Evolutionary conservation across 2,797 vertebrate species (phyloP), one percentile per base, ranked within the genome.

Genomic region (Bothrops alternatus): DNA sequence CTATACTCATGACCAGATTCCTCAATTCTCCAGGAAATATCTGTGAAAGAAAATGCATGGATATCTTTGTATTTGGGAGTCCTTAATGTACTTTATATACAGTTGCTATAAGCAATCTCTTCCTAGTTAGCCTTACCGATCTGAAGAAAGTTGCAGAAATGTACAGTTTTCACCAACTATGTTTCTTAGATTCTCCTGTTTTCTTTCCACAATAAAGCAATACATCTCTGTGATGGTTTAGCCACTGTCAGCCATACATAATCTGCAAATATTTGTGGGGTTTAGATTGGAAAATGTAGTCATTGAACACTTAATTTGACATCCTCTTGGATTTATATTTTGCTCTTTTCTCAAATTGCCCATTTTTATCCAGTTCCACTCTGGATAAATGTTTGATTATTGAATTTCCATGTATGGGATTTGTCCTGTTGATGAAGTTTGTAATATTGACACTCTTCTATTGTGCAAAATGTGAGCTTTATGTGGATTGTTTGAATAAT

Each of bases 401-500:
- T 93, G 90, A 95, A 73, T n/a, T 92, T 90, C 53, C 73, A 10
- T n/a, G 2, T 93, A 87, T 87, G 90, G 60, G 82, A 56, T 0
- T 95, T 93, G 95, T 96, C 87, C 93, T 91, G 53, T 55, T 6
- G 91, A 50, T 91, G 92, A 91, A 63, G 89, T 61, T 90, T 56
- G 37, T 50, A 1, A 18, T 26, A 92, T 92, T 92, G 82, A 91
- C 73, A 90, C 63, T 23, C 20, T 92, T 93, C 53, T 90, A 90
- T 92, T 89, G 60, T 96, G 86, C 0, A 28, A 96, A 95, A 47
- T 93, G 92, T 95, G 93, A 95, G 87, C 93, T 93, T 91, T 91
- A 42, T 1, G 91, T 96, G 94, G 93, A 95, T 47, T 94, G 11
- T 94, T 93, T 94, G 87, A 94, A 91, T 47, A 90, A 94, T 93